A percentile compares a stretch with the other conserved stretches of the same genome.
phyloP scores from a whole-genome alignment of 2,888 invertebrate genomes.

The Tiliacea citrago region DNA sequence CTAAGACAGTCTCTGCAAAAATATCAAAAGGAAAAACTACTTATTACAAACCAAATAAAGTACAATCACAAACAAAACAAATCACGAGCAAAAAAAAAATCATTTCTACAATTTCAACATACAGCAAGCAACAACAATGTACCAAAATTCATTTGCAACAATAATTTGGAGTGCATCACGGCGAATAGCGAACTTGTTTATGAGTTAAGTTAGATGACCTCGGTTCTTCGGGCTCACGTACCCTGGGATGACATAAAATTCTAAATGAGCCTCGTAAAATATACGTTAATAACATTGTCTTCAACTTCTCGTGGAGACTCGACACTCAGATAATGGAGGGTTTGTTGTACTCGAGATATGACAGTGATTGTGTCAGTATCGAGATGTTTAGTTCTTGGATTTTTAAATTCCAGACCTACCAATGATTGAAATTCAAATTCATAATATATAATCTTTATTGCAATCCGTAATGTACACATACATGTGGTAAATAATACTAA shows the following conservation, averaged over 20 bases:
- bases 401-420: too few relatives aligned
- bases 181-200: conserved; percentile 75
- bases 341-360: conserved; percentile 10
- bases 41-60: conserved; percentile 4
- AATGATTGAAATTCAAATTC: not conserved
- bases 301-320: conserved; percentile 48
- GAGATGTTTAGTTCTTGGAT: not conserved
- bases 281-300: conserved; percentile 73
- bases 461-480: too few relatives aligned
- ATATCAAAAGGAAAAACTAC: not conserved
- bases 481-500: too few relatives aligned
- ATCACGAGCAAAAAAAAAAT: not conserved
- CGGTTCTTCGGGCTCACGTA: conserved; percentile 70
- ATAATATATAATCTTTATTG: too few relatives aligned
- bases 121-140: conserved; percentile 56
- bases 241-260: conserved; percentile 65
- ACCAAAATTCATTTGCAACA: conserved; percentile 72
- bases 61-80: conserved; percentile 15
- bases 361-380: not conserved
- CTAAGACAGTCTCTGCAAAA: not conserved
- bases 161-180: conserved; percentile 72
- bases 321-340: conserved; percentile 6
- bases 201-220: conserved; percentile 78
- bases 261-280: conserved; percentile 70
- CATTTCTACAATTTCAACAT: conserved; percentile 23